Base-by-base conservation (phyloP, 2,888 invertebrate species). In the Aspidiotus destructor region DNA sequence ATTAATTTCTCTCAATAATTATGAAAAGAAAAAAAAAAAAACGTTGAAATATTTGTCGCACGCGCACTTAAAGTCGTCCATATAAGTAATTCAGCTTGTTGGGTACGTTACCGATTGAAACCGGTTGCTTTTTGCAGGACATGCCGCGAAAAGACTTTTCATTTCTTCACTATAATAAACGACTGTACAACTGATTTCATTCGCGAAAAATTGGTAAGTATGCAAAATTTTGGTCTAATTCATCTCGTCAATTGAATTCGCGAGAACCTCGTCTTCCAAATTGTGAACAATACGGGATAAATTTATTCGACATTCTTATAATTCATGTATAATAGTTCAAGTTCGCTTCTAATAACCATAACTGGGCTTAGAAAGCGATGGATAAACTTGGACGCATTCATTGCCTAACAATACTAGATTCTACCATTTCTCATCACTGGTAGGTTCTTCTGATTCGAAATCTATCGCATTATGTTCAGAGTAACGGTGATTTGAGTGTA, bases 1-100 rank as follows among this genome's bases (percentile, higher is more conserved):
- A 54, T 64, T 55, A 64, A 64, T 64, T 64, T 64, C 64, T 64
- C 64, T 64, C 57, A 55, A 64, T 64, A 41, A 63, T 63, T 40
- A 44, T 64, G 28, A 57, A 64, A 16, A 13, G 28, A 28, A 28
- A 28, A 28, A 28, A 28, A n/a, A 28, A 28, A 13, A 57, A 2
- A 41, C 54, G 15, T 15, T 13, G 55, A 8, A 41, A 55, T 57
- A 54, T 55, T 54, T 64, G 54, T 60, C 15, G 42, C 64, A 64
- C 42, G 40, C 57, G 64, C 57, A 57, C 57, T 41, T 16, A 64
- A 64, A 64, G 9, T 64, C 9, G 15, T 41, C 61, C 41, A 28
- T 28, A 28, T 28, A 28, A 28, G 28, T 28, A 28, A 28, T 28
- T 28, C 28, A 28, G 28, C 28, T 28, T 28, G 28, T 28, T 28